Percentiles rank a stretch among this genome's conserved stretches.
Evolutionary conservation across 2,888 invertebrate species (phyloP).

Genomic region (Drosophila nigricruria): DNA sequence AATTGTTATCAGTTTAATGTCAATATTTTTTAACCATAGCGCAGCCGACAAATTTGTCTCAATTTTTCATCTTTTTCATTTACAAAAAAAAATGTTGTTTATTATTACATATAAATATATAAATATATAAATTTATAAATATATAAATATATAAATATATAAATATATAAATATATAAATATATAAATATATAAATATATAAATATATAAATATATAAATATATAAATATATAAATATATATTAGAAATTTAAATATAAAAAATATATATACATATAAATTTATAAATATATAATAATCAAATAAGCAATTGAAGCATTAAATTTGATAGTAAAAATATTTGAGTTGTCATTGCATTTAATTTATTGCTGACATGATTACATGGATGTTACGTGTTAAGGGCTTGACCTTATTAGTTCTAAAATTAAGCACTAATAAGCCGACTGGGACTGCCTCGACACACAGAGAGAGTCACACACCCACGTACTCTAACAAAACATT

Average conservation of each 20-base stretch:
- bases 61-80: neutral
- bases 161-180: no score
- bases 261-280: no score
- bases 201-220: neutral
- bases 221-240: neutral
- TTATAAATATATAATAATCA: no score
- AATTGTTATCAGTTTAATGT: neutral
- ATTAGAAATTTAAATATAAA: no score
- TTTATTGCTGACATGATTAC: slow-evolving; percentile 34
- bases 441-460: neutral
- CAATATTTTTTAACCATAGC: neutral
- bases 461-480: neutral
- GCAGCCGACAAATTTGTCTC: neutral
- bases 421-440: slow-evolving; percentile 16
- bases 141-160: no score
- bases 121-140: no score
- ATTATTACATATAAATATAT: neutral
- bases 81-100: neutral
- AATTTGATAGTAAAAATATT: neutral
- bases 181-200: no score
- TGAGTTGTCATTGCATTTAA: slow-evolving; percentile 12
- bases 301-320: neutral
- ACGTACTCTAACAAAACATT: slow-evolving; percentile 8
- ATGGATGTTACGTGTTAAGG: slow-evolving; percentile 26
- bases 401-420: slow-evolving; percentile 4